Base-by-base conservation (phyloP, 2,797 vertebrate genomes). In the Picus viridis region DNA sequence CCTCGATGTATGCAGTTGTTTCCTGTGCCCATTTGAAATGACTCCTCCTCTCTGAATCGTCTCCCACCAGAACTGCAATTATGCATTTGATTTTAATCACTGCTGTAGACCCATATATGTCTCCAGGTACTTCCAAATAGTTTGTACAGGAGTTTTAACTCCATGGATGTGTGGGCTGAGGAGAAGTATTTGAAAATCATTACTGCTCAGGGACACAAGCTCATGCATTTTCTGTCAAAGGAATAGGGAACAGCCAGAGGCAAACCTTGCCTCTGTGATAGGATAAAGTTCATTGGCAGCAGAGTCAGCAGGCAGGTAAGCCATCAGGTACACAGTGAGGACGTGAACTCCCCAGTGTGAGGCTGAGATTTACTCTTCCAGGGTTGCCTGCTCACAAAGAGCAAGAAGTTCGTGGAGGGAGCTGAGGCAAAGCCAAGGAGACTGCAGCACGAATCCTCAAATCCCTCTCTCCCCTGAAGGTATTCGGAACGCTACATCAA, bases 11-110 rank as follows among this genome's bases (percentile, higher is more conserved):
- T 78, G 34, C 92, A 96, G 95, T 94, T 97, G 82, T 47, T 93
- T 95, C 96, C 62, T 63, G 20, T 86, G 49, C 16, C 45, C 49
- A 83, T 93, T 96, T 94, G 68, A 95, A 96, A 95, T 94, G 26
- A 90, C 72, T 96, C 81, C 65, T 92, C 63, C 74, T 96, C 68
- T 80, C 13, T 73, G 65, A 93, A 86, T 92, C 57, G 79, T 93
- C 49, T 91, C 95, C 89, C 63, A 80, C 41, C 68, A 92, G 77
- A 78, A 86, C 4, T 79, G 71, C 72, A 91, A 97, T 96, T 96
- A 96, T 47, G 26, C 68, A 62, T 88, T 91, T 94, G 65, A 67
- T 92, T 96, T 96, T 78, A 94, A 41, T 77, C 69, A 73, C 51
- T 70, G 6, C 9, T 62, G 53, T 63, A 71, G 53, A 91, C 20